Base-by-base conservation (phyloP, 2,888 invertebrate species). In the Ormyrus nitidulus region DNA sequence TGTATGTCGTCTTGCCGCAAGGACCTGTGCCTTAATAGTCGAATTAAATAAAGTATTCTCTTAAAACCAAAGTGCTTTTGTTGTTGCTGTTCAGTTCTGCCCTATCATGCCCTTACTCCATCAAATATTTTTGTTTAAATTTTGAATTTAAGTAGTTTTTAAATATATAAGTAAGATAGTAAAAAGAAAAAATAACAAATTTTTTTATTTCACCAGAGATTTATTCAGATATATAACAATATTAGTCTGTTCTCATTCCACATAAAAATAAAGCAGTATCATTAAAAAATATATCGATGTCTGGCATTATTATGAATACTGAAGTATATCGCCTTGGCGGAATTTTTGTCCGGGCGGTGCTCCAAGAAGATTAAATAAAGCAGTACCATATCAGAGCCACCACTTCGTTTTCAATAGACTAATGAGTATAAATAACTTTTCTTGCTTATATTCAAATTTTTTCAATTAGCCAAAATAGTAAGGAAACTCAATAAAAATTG, bases 231-330 rank as follows among this genome's bases (percentile, higher is more conserved):
- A 34, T 72, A 66, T 78, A 72, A 72, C 78, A 78, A 72, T 10
- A n/a, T 78, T 78, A 78, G 61, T 72, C 78, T 78, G 71, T 61
- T 61, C n/a, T 78, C 46, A 68, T 68, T 59, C 58, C 73, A 78
- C 78, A 72, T 79, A 66, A 79, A 77, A 79, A 79, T 69, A 69
- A 73, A 72, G 46, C 59, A 34, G 54, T 51, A 46, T 73, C 48
- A 44, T 68, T 69, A 69, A 69, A 74, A 74, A 79, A 79, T 74
- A 79, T 79, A 79, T 74, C 68, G 62, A 74, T 71, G 77, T 77
- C 56, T 64, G 54, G 9, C n/a, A 64, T 73, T 76, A 68, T 76
- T 69, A 68, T 71, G 65, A 71, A 71, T 77, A 71, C 71, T 77
- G 71, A 64, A 70, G 10, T 77, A 34, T 34, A 49, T 77, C 70